phyloP scores from a whole-genome alignment of 2,888 invertebrate species.

The Sinopyrophorus schimmeli region DNA sequence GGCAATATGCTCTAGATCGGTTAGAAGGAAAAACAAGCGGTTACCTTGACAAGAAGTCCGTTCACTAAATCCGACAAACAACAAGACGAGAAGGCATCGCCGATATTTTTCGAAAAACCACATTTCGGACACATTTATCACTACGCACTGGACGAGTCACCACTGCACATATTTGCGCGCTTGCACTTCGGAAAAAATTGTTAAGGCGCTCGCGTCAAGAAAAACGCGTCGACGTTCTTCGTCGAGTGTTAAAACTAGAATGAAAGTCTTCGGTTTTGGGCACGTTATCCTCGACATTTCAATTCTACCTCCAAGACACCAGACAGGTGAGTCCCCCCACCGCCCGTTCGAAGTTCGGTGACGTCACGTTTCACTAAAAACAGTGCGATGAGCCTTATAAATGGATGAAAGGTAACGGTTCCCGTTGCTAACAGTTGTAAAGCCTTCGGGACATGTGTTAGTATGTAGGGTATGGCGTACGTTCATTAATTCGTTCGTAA shows the following conservation, averaged over 20 bases:
- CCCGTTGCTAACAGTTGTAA: slow-evolving; percentile 31
- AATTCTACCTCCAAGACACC: slow-evolving; percentile 29
- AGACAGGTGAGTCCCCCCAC: slow-evolving; percentile 35
- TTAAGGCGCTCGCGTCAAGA: no score
- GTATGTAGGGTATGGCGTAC: slow-evolving; percentile 12
- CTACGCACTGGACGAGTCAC: not conserved
- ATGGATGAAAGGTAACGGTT: slow-evolving; percentile 31
- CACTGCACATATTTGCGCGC: not conserved
- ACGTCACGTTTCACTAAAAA: slow-evolving; percentile 33
- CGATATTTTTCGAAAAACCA: slow-evolving; percentile 31
- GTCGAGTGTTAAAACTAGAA: slow-evolving; percentile 32
- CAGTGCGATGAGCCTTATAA: slow-evolving; percentile 20
- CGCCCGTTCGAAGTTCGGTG: no score
- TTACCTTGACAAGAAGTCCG: slow-evolving; percentile 30
- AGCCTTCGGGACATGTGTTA: slow-evolving; percentile 31
- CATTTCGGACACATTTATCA: slow-evolving; percentile 22
- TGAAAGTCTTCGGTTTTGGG: slow-evolving; percentile 36
- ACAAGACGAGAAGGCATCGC: slow-evolving; percentile 25
- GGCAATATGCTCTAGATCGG: not conserved
- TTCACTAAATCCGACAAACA: slow-evolving; percentile 27
- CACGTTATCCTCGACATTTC: slow-evolving; percentile 24
- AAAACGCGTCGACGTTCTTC: slow-evolving; percentile 14
- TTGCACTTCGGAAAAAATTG: not conserved
- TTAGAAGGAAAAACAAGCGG: not conserved
- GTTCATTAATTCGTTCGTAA: no score